Conservation (phyloP, 2,888 invertebrate species). For the Leptogaster cylindrica region DNA sequence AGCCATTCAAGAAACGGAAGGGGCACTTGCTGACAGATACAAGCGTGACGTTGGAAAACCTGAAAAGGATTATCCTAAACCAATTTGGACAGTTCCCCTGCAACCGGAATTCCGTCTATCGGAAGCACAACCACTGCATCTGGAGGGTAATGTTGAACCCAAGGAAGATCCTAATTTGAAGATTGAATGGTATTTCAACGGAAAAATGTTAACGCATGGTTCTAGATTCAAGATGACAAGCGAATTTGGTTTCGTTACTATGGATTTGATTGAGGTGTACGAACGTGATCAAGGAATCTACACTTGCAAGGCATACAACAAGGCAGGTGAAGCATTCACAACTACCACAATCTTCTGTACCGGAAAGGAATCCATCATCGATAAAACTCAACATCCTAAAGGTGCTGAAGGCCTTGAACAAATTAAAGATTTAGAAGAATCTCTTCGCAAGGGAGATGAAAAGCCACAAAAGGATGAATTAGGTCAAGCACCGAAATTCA, state of each 20-base stretch:
- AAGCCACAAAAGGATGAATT: conserved; percentile 74
- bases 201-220: conserved; percentile 84
- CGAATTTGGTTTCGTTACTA: conserved; percentile 95
- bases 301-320: conserved; percentile 89
- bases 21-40: conserved; percentile 75
- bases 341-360: conserved; percentile 86
- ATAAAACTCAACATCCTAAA: conserved; percentile 91
- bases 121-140: conserved; percentile 85
- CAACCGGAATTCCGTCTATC: conserved; percentile 79
- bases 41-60: conserved; percentile 73
- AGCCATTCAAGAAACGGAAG: conserved; percentile 88
- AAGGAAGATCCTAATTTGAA: conserved; percentile 89
- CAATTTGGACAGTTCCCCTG: conserved; percentile 84
- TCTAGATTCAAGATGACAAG: conserved; percentile 90
- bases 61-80: conserved; percentile 81
- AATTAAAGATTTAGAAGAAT: conserved; percentile 89
- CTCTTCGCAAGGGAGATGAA: conserved; percentile 75
- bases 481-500: conserved; percentile 86
- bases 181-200: conserved; percentile 94
- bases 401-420: conserved; percentile 91
- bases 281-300: conserved; percentile 94
- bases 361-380: conserved; percentile 82
- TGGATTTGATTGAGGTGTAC: conserved; percentile 91
- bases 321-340: conserved; percentile 89
- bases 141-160: conserved; percentile 94